A percentile compares a stretch with the other conserved stretches of the same genome.
These are phyloP conservation scores for Stenodera caucasica DNA, from an alignment of 2,888 invertebrate species.

Conservation along the genomic window DNA sequence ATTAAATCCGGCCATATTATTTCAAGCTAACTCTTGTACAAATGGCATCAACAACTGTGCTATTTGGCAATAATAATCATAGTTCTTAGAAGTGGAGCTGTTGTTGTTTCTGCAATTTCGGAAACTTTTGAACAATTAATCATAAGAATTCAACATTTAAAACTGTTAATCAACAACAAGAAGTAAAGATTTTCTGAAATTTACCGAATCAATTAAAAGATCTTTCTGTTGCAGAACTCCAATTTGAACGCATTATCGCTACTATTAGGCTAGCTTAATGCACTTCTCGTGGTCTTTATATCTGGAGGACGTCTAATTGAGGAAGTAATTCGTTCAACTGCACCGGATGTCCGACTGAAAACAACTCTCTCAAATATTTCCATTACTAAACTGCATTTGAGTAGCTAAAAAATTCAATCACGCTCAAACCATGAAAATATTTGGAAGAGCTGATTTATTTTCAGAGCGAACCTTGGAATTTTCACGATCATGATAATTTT, in stretches of 20 bases:
- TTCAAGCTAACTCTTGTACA: not conserved
- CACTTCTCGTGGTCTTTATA: conserved; percentile 1
- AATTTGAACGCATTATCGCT: conserved; percentile 1
- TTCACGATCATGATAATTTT: too few relatives aligned
- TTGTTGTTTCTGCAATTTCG: conserved; percentile 7
- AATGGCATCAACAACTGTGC: not conserved
- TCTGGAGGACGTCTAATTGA: not conserved
- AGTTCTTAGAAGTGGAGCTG: conserved; percentile 3
- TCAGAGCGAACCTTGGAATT: too few relatives aligned
- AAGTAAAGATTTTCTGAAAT: not conserved
- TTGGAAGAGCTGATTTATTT: too few relatives aligned
- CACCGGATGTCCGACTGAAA: too few relatives aligned
- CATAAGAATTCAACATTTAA: conserved; percentile 12
- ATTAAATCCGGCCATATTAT: not conserved
- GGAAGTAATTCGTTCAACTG: not conserved
- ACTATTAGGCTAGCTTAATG: conserved; percentile 11
- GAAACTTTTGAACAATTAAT: conserved; percentile 14
- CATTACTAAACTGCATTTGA: too few relatives aligned
- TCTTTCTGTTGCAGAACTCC: not conserved
- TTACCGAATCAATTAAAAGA: too few relatives aligned
- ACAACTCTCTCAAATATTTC: too few relatives aligned
- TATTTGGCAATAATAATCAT: not conserved
- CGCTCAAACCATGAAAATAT: too few relatives aligned
- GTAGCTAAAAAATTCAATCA: too few relatives aligned
- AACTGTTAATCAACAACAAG: conserved; percentile 10